phyloP scores from a whole-genome alignment of 2,888 invertebrate species.

The Notocelia uddmanniana region DNA sequence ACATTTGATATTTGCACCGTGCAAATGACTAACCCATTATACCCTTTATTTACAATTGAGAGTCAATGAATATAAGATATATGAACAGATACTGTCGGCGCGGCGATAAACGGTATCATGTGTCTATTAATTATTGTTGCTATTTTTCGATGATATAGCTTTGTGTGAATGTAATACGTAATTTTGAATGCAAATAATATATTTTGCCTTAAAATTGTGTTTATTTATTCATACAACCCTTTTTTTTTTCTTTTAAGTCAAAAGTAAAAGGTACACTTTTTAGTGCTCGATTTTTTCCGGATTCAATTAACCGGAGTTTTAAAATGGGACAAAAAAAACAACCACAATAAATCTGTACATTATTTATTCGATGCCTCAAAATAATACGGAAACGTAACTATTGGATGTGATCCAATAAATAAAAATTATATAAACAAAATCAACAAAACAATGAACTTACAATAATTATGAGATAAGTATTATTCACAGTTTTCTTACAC shows the following conservation, averaged over 20 bases:
- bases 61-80: no score
- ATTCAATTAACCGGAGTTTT: not conserved
- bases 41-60: no score
- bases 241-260: no score
- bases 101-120: not conserved
- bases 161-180: not conserved
- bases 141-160: not conserved
- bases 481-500: conserved; percentile 36
- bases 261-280: no score
- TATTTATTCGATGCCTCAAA: conserved; percentile 33
- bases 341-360: conserved; percentile 24
- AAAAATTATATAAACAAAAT: conserved; percentile 42
- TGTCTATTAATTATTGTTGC: not conserved
- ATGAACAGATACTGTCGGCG: not conserved
- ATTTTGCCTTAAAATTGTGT: not conserved
- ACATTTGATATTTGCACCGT: no score
- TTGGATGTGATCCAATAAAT: conserved; percentile 30
- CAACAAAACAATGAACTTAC: conserved; percentile 40
- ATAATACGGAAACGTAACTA: conserved; percentile 21
- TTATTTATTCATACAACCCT: not conserved
- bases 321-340: conserved; percentile 10
- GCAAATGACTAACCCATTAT: no score
- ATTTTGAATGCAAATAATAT: not conserved
- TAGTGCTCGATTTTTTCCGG: no score
- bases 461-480: conserved; percentile 25